Conservation (phyloP, 2,888 invertebrate genomes). For the Tetramorium bicarinatum region DNA sequence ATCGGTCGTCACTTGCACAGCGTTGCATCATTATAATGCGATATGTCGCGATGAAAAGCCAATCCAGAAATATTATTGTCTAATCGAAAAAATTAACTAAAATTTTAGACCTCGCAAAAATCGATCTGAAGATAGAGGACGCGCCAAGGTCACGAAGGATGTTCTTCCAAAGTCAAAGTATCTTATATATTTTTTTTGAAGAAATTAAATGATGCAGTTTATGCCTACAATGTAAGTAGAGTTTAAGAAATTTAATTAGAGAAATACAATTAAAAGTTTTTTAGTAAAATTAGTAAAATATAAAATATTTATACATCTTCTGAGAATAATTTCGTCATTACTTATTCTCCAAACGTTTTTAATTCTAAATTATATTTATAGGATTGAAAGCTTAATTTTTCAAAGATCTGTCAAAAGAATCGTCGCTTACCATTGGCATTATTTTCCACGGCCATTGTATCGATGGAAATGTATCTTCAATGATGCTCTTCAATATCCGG, state of each 20-base stretch:
- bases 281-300: neutral
- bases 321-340: neutral
- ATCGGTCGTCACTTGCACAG: conserved; percentile 5
- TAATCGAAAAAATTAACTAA: neutral
- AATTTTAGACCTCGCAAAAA: neutral
- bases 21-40: conserved; percentile 35
- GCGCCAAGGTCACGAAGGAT: conserved; percentile 60
- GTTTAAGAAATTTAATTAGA: conserved; percentile 13
- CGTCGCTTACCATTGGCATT: conserved; percentile 52
- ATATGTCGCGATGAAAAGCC: neutral
- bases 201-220: conserved; percentile 11
- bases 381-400: neutral
- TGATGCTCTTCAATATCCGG: neutral
- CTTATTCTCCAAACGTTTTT: neutral
- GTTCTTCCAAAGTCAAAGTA: neutral
- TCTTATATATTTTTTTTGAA: neutral
- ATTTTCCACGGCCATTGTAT: conserved; percentile 45
- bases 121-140: conserved; percentile 60
- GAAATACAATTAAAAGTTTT: neutral
- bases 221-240: neutral
- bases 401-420: neutral
- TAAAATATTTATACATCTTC: neutral
- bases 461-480: neutral
- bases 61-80: neutral
- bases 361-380: neutral